These are phyloP conservation scores for Aphaenogaster ashmeadi DNA, from an alignment of 1,140 invertebrate genomes.

Conservation along the genomic window DNA sequence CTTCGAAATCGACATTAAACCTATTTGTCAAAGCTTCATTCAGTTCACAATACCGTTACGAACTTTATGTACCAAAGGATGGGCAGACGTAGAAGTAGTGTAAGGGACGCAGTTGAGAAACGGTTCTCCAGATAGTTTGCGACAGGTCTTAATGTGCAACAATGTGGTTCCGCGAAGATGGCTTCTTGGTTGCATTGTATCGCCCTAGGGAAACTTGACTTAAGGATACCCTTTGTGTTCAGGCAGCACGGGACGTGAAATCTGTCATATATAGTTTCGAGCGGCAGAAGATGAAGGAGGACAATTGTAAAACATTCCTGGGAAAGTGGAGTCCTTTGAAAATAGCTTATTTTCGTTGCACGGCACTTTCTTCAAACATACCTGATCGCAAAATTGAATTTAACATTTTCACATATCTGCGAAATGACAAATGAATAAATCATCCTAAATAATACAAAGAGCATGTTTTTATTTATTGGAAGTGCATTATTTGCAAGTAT, in stretches of 20 bases:
- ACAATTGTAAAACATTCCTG: slow-evolving; percentile 8
- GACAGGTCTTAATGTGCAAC: slow-evolving; percentile 59
- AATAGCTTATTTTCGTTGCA: slow-evolving; percentile 19
- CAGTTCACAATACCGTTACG: slow-evolving; percentile 44
- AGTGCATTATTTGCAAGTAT: neutral
- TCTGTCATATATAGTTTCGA: slow-evolving; percentile 64
- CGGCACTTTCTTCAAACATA: neutral
- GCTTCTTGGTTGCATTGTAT: slow-evolving; percentile 60
- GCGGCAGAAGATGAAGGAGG: neutral
- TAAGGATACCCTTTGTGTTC: slow-evolving; percentile 62
- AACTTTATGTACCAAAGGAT: slow-evolving; percentile 51
- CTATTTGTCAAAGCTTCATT: slow-evolving; percentile 69
- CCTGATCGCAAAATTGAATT: neutral
- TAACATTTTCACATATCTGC: neutral
- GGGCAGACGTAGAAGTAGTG: slow-evolving; percentile 56
- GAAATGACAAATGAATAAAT: neutral
- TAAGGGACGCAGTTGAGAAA: slow-evolving; percentile 55
- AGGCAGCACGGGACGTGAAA: slow-evolving; percentile 42
- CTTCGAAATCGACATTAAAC: slow-evolving; percentile 19
- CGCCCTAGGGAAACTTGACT: slow-evolving; percentile 67
- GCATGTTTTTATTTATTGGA: neutral
- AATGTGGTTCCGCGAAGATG: slow-evolving; percentile 59
- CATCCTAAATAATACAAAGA: neutral
- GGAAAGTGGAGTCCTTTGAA: neutral
- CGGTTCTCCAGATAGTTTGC: slow-evolving; percentile 64